Base-by-base conservation (phyloP, 37 sponge, comb jelly and placozoan genomes). In the Spongia lamella region DNA sequence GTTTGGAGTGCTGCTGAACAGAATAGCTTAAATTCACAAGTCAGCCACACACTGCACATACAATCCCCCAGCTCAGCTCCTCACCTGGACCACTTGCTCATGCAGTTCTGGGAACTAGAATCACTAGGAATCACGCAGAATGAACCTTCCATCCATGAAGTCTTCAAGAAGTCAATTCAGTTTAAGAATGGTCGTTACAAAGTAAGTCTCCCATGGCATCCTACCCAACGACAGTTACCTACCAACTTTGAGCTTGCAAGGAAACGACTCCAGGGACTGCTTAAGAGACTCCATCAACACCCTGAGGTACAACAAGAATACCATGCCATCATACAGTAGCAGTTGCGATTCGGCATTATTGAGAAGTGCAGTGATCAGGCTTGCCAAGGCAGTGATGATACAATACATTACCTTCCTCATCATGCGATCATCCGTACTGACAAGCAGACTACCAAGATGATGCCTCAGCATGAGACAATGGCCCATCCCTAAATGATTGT, bases 401-500 rank as follows among this genome's bases (percentile, higher is more conserved):
- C 61, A 17, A 5, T 53, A 6, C 75, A 73, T 38, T 73, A 73
- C 20, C 59, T 73, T 29, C 75, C 75, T 33, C 75, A 73, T 57
- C 75, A 73, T 57, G 75, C 75, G 0, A 39, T 73, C 0, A 32
- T 73, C 11, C 56, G 78, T 9, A 51, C 24, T n/a, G 78, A 77
- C 36, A 77, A 77, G 38, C 20, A 50, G 0, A 76, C 76, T 15
- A 76, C 76, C 1, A 76, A 66, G 57, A 77, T 33, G 78, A 64
- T 52, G 54, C 66, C 11, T 70, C 71, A 1, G 75, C 75, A 7
- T 19, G 33, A 7, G 57, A 51, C 49, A 70, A 58, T 1, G 60
- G 60, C n/a, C 77, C 77, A 16, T 76, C 77, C 1, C 75, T 73
- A 39, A 73, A 73, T 38, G 20, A 73, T 1, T 73, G 75, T 21